Evolutionary conservation across 2,113 vertebrate species (phyloP).

Genomic region (Gymnocephalus cernua): DNA sequence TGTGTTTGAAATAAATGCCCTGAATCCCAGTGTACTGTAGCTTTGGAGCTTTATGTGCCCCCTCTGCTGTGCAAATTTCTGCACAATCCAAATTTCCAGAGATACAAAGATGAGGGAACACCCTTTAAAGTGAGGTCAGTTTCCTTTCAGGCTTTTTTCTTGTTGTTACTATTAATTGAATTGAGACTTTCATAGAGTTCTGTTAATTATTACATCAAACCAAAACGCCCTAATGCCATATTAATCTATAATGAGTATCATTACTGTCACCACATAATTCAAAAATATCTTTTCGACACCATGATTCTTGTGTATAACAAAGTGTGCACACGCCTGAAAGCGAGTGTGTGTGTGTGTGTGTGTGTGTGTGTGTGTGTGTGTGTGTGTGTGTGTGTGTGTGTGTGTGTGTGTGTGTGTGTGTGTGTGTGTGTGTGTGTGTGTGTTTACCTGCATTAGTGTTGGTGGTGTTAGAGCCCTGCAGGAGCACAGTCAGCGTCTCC

Average conservation of each 20-base stretch:
- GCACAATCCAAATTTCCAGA: not conserved
- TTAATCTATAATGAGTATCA: not conserved
- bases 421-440: constrained; percentile 3
- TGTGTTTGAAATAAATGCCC: no score
- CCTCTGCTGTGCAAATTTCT: not conserved
- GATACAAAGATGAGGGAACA: not conserved
- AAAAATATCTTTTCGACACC: not conserved
- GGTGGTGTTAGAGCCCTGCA: constrained; percentile 97
- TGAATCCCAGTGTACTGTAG: not conserved
- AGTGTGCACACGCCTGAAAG: not conserved
- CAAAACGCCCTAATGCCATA: no score
- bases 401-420: not conserved
- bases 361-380: not conserved
- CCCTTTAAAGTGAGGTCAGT: not conserved
- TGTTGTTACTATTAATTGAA: not conserved
- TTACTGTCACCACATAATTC: not conserved
- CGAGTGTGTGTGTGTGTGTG: not conserved
- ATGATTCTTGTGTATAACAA: not conserved
- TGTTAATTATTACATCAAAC: not conserved
- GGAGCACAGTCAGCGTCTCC: constrained; percentile 95
- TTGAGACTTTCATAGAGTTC: no score
- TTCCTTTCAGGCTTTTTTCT: not conserved
- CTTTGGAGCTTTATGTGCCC: not conserved
- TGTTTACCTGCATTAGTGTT: constrained; percentile 76
- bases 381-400: constrained; percentile 2